Base-by-base conservation (phyloP, 2,888 invertebrate species). In the Chrysina gloriosa region DNA sequence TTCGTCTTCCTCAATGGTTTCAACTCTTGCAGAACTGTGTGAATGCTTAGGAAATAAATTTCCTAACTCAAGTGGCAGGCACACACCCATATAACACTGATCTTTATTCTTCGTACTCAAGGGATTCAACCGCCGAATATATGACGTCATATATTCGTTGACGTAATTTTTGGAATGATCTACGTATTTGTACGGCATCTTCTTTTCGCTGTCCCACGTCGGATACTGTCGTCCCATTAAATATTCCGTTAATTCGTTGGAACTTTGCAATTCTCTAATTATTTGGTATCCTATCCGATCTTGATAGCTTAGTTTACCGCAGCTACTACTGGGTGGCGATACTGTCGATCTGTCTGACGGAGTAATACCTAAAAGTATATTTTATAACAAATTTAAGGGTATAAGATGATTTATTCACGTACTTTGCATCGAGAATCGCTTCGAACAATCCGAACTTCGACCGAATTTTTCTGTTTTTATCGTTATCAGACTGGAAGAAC, bases 211-310 rank as follows among this genome's bases (percentile, higher is more conserved):
- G 2, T 61, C 58, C 58, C 39, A 61, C 1, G 42, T 25, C 9
- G 58, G 42, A 29, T 61, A 61, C 19, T 42, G 58, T 19, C 58
- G 11, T 2, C 58, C 58, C 58, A 61, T 61, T 9, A 61, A 16
- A 11, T 61, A 61, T 16, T 61, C 58, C 5, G 58, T 36, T n/a
- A 61, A 42, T 25, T 61, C 58, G 16, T 42, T 61, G 9, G 66
- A 66, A 14, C 47, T 58, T 31, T 66, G 47, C 31, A 66, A 31
- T 34, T 42, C 56, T 14, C 66, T 45, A 58, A 93, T 80, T 16
- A 90, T 91, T 1, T 90, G 90, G 77, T 92, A 93, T 54, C 93
- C 93, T 58, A 90, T 87, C 78, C 92, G 88, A 79, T 93, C 92
- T 81, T 91, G 88, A 74, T 91, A 90, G 75, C 91, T 91, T 11